A percentile compares a stretch with the other conserved stretches of the same genome.
Conservation (phyloP, 2,113 vertebrate genomes). For the Perca flavescens region DNA sequence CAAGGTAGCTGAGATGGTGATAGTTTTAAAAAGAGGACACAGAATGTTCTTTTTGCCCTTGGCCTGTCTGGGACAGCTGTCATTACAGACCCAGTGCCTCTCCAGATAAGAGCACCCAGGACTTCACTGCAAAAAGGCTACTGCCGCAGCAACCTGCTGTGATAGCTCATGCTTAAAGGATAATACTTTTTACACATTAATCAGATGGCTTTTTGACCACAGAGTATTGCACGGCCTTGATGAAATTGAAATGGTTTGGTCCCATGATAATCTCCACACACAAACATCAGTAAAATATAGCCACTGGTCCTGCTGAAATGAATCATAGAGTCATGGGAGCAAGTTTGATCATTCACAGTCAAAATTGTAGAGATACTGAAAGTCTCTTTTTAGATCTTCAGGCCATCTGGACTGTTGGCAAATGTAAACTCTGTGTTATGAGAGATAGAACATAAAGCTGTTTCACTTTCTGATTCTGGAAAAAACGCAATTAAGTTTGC, state of each 20-base stretch:
- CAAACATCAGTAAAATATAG: slow-evolving; percentile 34
- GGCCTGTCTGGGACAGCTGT: slow-evolving; percentile 68
- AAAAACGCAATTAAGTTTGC: slow-evolving; percentile 13
- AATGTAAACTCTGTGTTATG: slow-evolving; percentile 32
- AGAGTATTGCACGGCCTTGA: slow-evolving; percentile 35
- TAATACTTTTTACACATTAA: slow-evolving; percentile 70
- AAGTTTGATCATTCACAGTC: slow-evolving; percentile 30
- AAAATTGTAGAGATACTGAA: slow-evolving; percentile 14
- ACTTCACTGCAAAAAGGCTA: slow-evolving; percentile 49
- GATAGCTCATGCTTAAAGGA: slow-evolving; percentile 65
- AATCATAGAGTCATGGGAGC: background rate
- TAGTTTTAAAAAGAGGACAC: slow-evolving; percentile 41
- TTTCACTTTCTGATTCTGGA: slow-evolving; percentile 27
- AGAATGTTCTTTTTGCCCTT: slow-evolving; percentile 60
- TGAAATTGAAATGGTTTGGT: slow-evolving; percentile 68
- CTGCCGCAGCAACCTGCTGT: slow-evolving; percentile 41
- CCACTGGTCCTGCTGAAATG: slow-evolving; percentile 19
- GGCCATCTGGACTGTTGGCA: slow-evolving; percentile 40
- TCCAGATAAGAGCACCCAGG: slow-evolving; percentile 67
- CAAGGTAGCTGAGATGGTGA: slow-evolving; percentile 18
- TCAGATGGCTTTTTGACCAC: slow-evolving; percentile 67
- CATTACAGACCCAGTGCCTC: slow-evolving; percentile 64
- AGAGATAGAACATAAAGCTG: slow-evolving; percentile 23
- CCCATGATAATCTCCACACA: slow-evolving; percentile 45
- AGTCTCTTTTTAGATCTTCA: slow-evolving; percentile 17